phyloP scores from a whole-genome alignment of 2,888 invertebrate species.

The Sinohyriopsis cumingii region DNA sequence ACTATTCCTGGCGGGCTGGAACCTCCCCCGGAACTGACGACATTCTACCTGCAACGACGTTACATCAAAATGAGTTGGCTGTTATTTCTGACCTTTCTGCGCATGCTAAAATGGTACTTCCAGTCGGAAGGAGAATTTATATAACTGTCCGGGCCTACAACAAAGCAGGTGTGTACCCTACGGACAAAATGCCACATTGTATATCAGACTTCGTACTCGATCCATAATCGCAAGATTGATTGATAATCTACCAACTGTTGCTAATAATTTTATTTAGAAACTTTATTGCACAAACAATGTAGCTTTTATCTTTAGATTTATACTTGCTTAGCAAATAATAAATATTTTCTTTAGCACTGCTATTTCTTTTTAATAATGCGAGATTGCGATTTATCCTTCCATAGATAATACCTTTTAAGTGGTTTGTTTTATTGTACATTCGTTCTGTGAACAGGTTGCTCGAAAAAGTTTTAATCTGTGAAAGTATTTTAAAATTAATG shows the following conservation, averaged over 20 bases:
- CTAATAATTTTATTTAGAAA: not conserved
- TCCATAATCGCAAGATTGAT: not conserved
- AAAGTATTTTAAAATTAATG: no score
- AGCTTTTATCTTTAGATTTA: no score
- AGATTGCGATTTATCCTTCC: no score
- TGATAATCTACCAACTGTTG: not conserved
- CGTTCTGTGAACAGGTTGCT: no score
- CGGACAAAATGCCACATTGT: not conserved
- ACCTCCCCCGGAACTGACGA: conserved; percentile 32
- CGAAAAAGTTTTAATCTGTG: no score
- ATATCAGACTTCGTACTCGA: not conserved
- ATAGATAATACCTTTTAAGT: no score
- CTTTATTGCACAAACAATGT: no score
- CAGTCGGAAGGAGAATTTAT: conserved; percentile 24
- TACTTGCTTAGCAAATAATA: no score
- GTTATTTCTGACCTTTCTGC: conserved; percentile 12
- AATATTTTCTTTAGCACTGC: no score
- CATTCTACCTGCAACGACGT: conserved; percentile 20
- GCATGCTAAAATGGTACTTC: conserved; percentile 10
- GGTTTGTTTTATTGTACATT: no score
- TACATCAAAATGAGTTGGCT: conserved; percentile 16
- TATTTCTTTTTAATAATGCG: no score
- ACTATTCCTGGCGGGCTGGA: conserved; percentile 48
- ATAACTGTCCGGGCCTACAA: conserved; percentile 41
- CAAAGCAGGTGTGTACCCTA: conserved; percentile 34